These are phyloP conservation scores for Sebastes hubbsi DNA, from an alignment of 2,797 vertebrate genomes.

Conservation along the genomic window DNA sequence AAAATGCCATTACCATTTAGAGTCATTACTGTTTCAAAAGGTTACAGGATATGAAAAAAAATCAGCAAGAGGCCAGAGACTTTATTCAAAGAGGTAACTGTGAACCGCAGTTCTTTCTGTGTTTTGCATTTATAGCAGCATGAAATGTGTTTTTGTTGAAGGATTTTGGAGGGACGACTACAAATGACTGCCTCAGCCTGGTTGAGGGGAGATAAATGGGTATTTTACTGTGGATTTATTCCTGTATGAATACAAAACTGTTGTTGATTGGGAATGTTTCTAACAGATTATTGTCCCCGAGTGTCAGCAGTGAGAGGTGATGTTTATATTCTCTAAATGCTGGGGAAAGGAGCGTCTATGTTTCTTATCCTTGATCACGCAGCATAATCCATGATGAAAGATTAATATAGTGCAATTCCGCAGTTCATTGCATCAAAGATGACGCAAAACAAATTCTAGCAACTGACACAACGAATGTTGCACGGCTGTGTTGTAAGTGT, in stretches of 20 bases:
- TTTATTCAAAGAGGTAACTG: background rate
- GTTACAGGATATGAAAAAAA: constrained; percentile 8
- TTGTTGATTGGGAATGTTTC: background rate
- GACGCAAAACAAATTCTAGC: background rate
- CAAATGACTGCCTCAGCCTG: background rate
- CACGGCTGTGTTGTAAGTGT: background rate
- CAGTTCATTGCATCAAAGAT: background rate
- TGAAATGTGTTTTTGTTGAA: background rate
- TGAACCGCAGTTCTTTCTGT: background rate
- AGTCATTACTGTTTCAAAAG: constrained; percentile 37
- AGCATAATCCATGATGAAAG: background rate
- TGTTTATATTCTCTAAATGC: background rate
- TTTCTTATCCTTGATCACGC: background rate
- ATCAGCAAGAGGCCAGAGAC: background rate
- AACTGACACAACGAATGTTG: background rate
- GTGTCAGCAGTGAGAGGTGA: background rate
- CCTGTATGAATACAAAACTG: background rate
- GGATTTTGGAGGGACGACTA: background rate
- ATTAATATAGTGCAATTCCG: background rate
- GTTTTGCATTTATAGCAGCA: constrained; percentile 9
- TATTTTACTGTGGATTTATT: background rate
- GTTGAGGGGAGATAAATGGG: background rate
- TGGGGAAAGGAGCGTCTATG: background rate
- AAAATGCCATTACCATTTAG: constrained; percentile 16
- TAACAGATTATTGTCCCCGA: background rate